Evolutionary conservation across 2,113 vertebrate genomes (phyloP).

Genomic region (Ictidomys tridecemlineatus): DNA sequence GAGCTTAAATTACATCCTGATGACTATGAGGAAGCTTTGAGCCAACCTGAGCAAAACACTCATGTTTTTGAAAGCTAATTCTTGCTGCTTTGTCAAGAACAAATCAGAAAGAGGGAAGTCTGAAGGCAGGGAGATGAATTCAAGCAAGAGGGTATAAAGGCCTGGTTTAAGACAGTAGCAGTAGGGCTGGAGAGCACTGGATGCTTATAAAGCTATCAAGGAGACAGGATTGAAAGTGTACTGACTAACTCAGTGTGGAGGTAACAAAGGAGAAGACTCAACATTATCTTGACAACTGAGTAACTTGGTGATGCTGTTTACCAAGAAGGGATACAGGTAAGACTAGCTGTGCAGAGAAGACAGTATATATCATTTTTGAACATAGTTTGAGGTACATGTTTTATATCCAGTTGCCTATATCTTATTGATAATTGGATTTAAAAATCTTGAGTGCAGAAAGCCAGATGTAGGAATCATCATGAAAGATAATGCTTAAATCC

Average conservation of each 20-base stretch:
- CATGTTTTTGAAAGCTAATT: slow-evolving; percentile 24
- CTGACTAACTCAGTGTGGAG: neutral
- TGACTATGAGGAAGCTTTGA: neutral
- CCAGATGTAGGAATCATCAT: neutral
- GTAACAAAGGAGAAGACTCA: neutral
- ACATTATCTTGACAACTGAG: neutral
- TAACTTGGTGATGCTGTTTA: neutral
- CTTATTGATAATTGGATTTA: neutral
- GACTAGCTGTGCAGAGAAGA: neutral
- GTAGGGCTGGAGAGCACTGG: neutral
- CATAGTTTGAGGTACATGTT: neutral
- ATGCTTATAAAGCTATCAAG: slow-evolving; percentile 8
- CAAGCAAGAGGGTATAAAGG: slow-evolving; percentile 1
- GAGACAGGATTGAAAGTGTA: neutral
- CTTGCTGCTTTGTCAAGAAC: neutral
- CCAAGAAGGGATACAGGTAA: neutral
- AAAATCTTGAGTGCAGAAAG: neutral
- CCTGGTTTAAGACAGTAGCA: neutral
- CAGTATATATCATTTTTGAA: neutral
- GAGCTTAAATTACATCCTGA: neutral
- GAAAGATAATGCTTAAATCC: neutral
- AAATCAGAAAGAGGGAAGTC: neutral
- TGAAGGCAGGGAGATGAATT: slow-evolving; percentile 14
- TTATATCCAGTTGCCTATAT: neutral
- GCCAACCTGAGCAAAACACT: slow-evolving; percentile 16